Evolutionary conservation across 2,113 vertebrate species (phyloP).

Genomic region (Oryzias woworae): DNA sequence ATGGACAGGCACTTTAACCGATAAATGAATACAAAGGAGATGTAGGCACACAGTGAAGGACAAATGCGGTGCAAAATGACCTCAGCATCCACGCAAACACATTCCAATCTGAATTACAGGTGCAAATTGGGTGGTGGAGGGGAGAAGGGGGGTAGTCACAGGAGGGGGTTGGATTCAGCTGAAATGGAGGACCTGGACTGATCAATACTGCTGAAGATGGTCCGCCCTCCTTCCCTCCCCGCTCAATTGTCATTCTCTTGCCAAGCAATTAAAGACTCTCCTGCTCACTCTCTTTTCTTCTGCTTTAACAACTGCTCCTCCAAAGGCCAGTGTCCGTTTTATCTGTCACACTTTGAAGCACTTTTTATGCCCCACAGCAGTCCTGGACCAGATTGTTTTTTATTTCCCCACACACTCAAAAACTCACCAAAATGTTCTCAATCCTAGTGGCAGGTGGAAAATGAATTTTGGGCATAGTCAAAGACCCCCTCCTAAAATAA

Average conservation of each 20-base stretch:
- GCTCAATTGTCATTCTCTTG: conserved; percentile 79
- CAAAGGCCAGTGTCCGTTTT: no score
- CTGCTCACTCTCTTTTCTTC: conserved; percentile 22
- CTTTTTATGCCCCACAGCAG: no score
- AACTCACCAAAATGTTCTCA: no score
- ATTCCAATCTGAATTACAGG: conserved; percentile 77
- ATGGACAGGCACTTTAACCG: conserved; percentile 68
- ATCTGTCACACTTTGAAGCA: no score
- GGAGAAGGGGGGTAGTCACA: conserved; percentile 60
- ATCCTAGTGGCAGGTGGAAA: no score
- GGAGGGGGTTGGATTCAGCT: conserved; percentile 63
- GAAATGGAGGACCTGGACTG: conserved; percentile 77
- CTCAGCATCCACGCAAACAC: conserved; percentile 57
- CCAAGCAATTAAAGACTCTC: conserved; percentile 75
- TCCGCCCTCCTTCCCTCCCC: conserved; percentile 65
- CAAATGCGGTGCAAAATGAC: conserved; percentile 63
- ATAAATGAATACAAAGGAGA: conserved; percentile 74
- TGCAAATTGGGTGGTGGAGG: conserved; percentile 77
- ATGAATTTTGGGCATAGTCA: no score
- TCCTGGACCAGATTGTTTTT: no score
- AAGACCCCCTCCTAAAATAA: no score
- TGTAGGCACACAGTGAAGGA: conserved; percentile 71
- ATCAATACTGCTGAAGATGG: conserved; percentile 80
- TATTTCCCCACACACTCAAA: no score
- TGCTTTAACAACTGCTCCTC: background rate